phyloP scores from a whole-genome alignment of 2,888 invertebrate species.

The Elmis aenea region DNA sequence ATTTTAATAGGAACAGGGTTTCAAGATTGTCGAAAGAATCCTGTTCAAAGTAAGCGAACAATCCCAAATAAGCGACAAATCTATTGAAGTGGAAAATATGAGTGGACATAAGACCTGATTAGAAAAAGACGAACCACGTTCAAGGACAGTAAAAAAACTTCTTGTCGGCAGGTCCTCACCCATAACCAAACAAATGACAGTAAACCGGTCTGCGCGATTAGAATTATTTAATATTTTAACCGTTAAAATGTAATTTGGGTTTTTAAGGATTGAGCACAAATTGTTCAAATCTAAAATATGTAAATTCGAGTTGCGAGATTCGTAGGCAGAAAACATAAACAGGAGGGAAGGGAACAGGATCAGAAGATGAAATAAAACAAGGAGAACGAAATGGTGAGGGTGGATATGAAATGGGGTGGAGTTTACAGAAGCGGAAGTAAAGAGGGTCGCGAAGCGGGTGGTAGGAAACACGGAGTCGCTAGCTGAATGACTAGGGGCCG shows the following conservation, averaged over 20 bases:
- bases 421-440: conserved; percentile 58
- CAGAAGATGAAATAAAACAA: conserved; percentile 49
- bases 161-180: conserved; percentile 14
- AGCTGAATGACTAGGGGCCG: conserved; percentile 21
- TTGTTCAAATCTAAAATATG: conserved; percentile 45
- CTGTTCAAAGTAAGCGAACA: conserved; percentile 8
- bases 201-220: conserved; percentile 26
- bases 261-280: conserved; percentile 12
- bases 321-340: conserved; percentile 33
- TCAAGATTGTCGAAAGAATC: too few relatives aligned
- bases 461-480: conserved; percentile 36
- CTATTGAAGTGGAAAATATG: conserved; percentile 23
- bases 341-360: conserved; percentile 31
- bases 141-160: conserved; percentile 20
- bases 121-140: conserved; percentile 25
- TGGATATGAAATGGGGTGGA: conserved; percentile 50
- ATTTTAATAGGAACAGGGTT: too few relatives aligned
- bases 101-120: conserved; percentile 27
- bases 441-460: conserved; percentile 47
- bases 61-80: conserved; percentile 21
- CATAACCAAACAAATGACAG: conserved; percentile 5
- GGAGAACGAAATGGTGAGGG: conserved; percentile 48
- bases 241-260: conserved; percentile 10
- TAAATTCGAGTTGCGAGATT: conserved; percentile 42
- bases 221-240: conserved; percentile 18